These are phyloP conservation scores for Limnephilus auricula DNA, from an alignment of 2,888 invertebrate species.

Conservation along the genomic window DNA sequence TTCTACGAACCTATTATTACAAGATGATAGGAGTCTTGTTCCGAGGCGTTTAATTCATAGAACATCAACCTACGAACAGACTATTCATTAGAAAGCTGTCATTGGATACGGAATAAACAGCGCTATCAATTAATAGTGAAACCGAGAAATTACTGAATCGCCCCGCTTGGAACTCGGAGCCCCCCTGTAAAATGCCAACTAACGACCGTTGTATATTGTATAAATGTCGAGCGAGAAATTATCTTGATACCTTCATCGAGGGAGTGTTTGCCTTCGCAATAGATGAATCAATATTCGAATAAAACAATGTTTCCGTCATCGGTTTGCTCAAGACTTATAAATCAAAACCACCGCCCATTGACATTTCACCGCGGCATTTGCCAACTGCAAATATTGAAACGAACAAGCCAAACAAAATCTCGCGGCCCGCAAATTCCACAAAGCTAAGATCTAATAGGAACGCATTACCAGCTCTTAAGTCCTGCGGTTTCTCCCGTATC, in stretches of 20 bases:
- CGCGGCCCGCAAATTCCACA: constrained; percentile 49
- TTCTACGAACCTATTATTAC: constrained; percentile 54
- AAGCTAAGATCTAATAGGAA: constrained; percentile 52
- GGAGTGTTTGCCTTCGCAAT: constrained; percentile 37
- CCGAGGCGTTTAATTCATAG: constrained; percentile 17
- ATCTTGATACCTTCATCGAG: constrained; percentile 6
- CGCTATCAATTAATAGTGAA: constrained; percentile 3
- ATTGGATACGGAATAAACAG: constrained; percentile 34
- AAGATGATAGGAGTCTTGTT: constrained; percentile 17
- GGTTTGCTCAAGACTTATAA: constrained; percentile 15
- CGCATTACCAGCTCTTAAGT: constrained; percentile 40
- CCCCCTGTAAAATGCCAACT: neutral
- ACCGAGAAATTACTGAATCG: constrained; percentile 18
- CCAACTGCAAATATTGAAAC: constrained; percentile 52
- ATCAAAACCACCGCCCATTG: constrained; percentile 43
- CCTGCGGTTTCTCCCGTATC: constrained; percentile 49
- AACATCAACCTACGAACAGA: neutral
- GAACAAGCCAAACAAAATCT: constrained; percentile 28
- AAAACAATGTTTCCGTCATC: constrained; percentile 37
- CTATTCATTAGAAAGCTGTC: constrained; percentile 45
- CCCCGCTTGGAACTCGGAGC: neutral
- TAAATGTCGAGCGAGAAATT: constrained; percentile 33
- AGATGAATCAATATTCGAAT: constrained; percentile 31
- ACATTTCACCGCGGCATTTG: constrained; percentile 45
- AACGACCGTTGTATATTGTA: constrained; percentile 8